phyloP scores from a whole-genome alignment of 2,797 vertebrate species.

The Gambusia yucatana region DNA sequence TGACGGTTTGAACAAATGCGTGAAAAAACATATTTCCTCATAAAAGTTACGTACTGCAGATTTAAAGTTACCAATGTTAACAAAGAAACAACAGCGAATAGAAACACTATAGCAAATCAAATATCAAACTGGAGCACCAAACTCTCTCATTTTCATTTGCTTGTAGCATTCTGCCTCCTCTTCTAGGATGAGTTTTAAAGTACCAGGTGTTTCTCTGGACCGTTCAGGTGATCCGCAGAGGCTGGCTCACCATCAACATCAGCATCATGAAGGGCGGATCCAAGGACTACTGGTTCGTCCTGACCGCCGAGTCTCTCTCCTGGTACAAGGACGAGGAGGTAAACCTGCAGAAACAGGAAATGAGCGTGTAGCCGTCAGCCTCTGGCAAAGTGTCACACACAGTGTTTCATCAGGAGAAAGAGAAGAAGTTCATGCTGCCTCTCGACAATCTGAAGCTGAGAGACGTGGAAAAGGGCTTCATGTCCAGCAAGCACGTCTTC shows the following conservation, averaged over 20 bases:
- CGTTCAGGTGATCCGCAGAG: constrained; percentile 91
- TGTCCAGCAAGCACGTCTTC: constrained; percentile 96
- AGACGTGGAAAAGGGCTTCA: constrained; percentile 96
- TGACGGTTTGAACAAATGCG: too few species aligned
- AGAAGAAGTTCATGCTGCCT: constrained; percentile 98
- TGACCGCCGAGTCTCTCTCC: constrained; percentile 93
- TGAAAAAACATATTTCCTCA: too few species aligned
- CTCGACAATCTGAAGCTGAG: constrained; percentile 97
- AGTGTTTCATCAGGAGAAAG: constrained; percentile 87
- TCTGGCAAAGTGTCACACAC: neutral
- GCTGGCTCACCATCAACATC: constrained; percentile 98
- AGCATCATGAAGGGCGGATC: constrained; percentile 99
- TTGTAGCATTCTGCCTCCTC: neutral
- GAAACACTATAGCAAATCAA: neutral
- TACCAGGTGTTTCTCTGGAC: constrained; percentile 16
- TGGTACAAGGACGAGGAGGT: constrained; percentile 99
- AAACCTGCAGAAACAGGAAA: neutral
- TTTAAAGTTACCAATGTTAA: too few species aligned
- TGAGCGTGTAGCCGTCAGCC: too few species aligned
- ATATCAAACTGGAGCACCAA: neutral
- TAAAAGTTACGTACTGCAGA: too few species aligned
- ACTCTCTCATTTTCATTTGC: neutral
- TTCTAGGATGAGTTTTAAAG: constrained; percentile 3
- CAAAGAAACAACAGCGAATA: neutral
- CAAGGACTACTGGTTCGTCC: constrained; percentile 97